A percentile compares a stretch with the other conserved stretches of the same genome.
Conservation (phyloP, 2,113 vertebrate genomes). For the Recurvirostra avosetta region DNA sequence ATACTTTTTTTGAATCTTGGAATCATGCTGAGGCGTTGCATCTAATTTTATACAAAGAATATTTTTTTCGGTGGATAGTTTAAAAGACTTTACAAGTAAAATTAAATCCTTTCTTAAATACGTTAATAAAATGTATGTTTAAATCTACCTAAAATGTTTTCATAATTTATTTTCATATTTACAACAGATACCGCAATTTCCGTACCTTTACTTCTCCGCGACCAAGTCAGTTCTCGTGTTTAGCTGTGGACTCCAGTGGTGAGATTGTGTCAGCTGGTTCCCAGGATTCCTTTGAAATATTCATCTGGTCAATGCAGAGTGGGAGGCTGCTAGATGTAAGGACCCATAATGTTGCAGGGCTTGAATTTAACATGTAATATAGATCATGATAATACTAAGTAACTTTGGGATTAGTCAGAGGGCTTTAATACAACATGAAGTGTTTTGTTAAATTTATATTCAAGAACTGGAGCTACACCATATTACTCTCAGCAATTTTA, state of each 20-base stretch:
- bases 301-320: constrained; percentile 98
- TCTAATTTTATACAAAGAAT: background rate
- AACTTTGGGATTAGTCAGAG: background rate
- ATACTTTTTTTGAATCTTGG: background rate
- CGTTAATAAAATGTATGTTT: fast-evolving
- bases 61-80: background rate
- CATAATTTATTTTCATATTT: background rate
- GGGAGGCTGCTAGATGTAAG: constrained; percentile 91
- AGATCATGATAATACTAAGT: fast-evolving
- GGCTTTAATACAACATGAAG: background rate
- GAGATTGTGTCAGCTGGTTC: constrained; percentile 93
- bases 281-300: constrained; percentile 94
- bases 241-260: constrained; percentile 89
- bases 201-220: constrained; percentile 92
- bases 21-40: background rate
- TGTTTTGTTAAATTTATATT: background rate
- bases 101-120: background rate
- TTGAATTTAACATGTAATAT: background rate
- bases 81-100: background rate
- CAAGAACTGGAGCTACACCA: background rate
- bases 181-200: constrained; percentile 91
- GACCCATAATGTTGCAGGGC: background rate
- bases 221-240: constrained; percentile 89
- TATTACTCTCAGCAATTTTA: background rate
- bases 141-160: background rate